A percentile compares a stretch with the other conserved stretches of the same genome.
These are phyloP conservation scores for Sus scrofa DNA, from an alignment of 2,113 vertebrate species.

Conservation along the genomic window DNA sequence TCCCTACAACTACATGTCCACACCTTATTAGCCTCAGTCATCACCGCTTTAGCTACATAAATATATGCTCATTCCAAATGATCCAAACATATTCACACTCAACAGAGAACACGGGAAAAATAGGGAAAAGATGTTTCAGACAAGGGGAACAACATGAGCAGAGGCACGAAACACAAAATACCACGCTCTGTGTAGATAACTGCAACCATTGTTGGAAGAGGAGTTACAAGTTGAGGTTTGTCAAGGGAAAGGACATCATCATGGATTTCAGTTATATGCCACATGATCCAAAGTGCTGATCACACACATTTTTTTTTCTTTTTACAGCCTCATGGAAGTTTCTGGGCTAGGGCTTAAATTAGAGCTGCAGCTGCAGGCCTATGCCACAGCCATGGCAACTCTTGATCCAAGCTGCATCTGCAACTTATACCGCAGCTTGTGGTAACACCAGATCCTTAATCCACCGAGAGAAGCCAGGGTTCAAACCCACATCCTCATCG, in stretches of 20 bases:
- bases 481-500: too few relatives aligned
- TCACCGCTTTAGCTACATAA: neutral
- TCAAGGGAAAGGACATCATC: neutral
- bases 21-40: neutral
- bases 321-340: too few relatives aligned
- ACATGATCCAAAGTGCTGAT: constrained; percentile 20
- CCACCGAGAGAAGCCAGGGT: too few relatives aligned
- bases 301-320: neutral
- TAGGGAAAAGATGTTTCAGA: neutral
- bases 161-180: neutral
- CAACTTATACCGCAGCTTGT: too few relatives aligned
- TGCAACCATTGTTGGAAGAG: neutral
- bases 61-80: neutral
- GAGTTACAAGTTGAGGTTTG: neutral
- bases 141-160: neutral
- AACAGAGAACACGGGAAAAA: neutral
- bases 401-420: too few relatives aligned
- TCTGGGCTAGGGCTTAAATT: too few relatives aligned
- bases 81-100: neutral
- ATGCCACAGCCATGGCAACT: too few relatives aligned
- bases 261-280: neutral
- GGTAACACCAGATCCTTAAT: too few relatives aligned
- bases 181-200: neutral
- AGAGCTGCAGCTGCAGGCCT: too few relatives aligned
- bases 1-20: neutral